A percentile compares a stretch with the other conserved stretches of the same genome.
Evolutionary conservation across 23 tunicate species (phyloP).

Genomic region (Botrylloides violaceus): DNA sequence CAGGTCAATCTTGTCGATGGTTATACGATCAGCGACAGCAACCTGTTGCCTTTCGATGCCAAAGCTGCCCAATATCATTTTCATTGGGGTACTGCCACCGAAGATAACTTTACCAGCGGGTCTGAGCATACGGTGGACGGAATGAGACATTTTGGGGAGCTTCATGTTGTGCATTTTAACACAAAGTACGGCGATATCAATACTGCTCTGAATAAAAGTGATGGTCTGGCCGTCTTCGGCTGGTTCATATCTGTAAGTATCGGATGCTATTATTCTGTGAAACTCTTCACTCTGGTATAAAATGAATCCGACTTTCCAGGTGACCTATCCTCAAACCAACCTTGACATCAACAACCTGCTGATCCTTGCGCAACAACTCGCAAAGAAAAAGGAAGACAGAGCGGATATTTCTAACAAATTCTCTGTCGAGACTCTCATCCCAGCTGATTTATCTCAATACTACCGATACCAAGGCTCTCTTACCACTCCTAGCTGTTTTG

Average conservation of each 20-base stretch:
- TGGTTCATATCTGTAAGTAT: neutral
- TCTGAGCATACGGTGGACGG: constrained; percentile 20
- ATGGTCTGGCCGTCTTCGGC: constrained; percentile 1
- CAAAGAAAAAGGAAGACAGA: neutral
- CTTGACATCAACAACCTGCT: neutral
- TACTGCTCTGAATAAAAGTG: neutral
- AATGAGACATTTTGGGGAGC: neutral
- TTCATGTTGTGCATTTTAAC: constrained; percentile 21
- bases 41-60: neutral
- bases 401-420: neutral
- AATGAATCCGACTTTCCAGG: too few species aligned
- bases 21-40: neutral
- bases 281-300: too few species aligned
- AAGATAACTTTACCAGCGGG: neutral
- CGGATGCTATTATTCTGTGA: neutral
- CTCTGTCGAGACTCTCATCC: neutral
- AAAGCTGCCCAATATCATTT: constrained; percentile 16
- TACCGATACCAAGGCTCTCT: constrained; percentile 14
- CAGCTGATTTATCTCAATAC: neutral
- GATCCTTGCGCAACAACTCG: neutral
- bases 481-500: constrained; percentile 13
- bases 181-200: constrained; percentile 2
- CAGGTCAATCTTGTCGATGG: neutral
- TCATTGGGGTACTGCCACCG: constrained; percentile 13
- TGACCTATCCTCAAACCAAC: neutral